Evolutionary conservation across 2,888 invertebrate species (phyloP), one percentile per base, ranked within the genome.

Genomic region (Ectemnius continuus): DNA sequence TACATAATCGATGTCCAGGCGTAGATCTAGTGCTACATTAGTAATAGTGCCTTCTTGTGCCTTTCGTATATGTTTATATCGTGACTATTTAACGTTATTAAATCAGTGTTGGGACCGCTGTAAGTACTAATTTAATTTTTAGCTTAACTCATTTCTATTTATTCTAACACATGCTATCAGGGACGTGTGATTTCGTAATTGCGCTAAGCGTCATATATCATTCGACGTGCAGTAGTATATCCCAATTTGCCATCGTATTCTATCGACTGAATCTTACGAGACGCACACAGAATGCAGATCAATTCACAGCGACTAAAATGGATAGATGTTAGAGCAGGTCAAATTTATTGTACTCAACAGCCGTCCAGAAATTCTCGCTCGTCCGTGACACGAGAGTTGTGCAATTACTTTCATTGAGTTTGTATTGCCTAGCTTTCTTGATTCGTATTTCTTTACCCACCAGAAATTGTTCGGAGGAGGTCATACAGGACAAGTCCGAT

Each of bases 391-490:
- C 45, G 18, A 66, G 48, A 76, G 68, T 76, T 60, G 52, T 62
- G 72, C 60, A 64, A 28, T 72, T 74, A 68, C 59, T 59, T 69
- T 64, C 61, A 23, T 36, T 66, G 46, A 14, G 61, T 6, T 63
- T 80, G 59, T 18, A 62, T 73, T 70, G 48, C 45, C 62, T 56
- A 68, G 48, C 68, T 28, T 71, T 72, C 70, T 73, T 77, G 48
- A 79, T 72, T 60, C 67, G 58, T 67, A 23, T 79, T 76, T 79
- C 46, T 82, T 79, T 75, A 68, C 65, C 76, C 64, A 80, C 71
- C 81, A 89, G 89, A 89, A 89, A 88, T 86, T 88, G 86, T 85
- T 89, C 89, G 67, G 86, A 87, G 78, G 89, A 86, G 79, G 86
- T 86, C 76, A 84, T 89, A 78, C 87, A 88, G 77, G 87, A 86